Base-by-base conservation (phyloP, 2,888 invertebrate species). In the Pollenia amentaria region DNA sequence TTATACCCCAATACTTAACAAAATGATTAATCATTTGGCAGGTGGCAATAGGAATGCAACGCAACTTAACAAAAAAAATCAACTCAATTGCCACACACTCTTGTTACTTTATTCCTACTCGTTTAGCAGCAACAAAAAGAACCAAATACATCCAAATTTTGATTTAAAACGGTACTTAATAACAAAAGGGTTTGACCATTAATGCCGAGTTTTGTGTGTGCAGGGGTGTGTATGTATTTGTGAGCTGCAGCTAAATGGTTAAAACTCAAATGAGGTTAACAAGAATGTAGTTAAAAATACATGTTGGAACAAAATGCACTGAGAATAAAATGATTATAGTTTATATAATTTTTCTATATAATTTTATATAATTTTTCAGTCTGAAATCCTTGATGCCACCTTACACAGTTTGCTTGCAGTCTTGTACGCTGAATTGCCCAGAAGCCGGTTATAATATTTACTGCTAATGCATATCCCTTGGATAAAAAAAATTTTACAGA, bases 11-110 rank as follows among this genome's bases (percentile, higher is more conserved):
- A 84, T 87, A 84, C 85, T 87, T 87, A 88, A 89, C 88, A 89
- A 90, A 90, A 91, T 91, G 92, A 92, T 92, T 92, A 92, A 92
- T 92, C 91, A 92, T 92, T 91, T 91, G 91, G 92, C 92, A 92
- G 92, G 92, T 92, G 92, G 88, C 88, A 88, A 84, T 87, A 87
- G 79, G 62, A 87, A 83, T 60, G 80, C 83, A 73, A 79, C 64
- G 6, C 29, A 29, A 29, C 29, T 29, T 29, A 29, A 29, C 29
- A 3, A 29, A 29, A 29, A 29, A 29, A 64, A 48, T 40, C 57
- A n/a, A 75, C 51, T 29, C 57, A 4, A 29, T 6, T 48, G 64
- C 12, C 64, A 51, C 65, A 82, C 38, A 81, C 40, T 67, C 40
- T 51, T 64, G 11, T 65, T 51, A 44, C 0, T 60, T 18, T 6